Conservation (phyloP, 2,113 vertebrate genomes). For the Phylloscopus trochiloides region DNA sequence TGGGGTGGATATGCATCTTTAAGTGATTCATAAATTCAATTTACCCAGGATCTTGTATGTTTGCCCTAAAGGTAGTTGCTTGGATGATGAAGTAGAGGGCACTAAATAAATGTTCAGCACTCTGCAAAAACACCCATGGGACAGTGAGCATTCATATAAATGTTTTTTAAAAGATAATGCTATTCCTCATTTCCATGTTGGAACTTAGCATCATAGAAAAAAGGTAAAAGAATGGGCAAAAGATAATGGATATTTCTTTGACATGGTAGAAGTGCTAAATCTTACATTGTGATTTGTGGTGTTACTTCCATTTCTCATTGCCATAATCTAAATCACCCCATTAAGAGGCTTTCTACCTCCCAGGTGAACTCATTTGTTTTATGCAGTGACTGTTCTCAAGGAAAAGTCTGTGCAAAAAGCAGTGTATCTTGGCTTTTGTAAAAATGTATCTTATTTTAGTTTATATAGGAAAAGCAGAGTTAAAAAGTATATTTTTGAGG, state of each 20-base stretch:
- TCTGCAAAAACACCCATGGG: not conserved
- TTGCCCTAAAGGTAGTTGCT: not conserved
- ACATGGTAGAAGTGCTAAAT: not conserved
- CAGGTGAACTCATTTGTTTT: not conserved
- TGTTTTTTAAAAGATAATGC: not conserved
- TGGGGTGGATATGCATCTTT: not conserved
- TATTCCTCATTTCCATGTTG: not conserved
- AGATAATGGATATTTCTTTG: not conserved
- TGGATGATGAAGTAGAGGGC: not conserved
- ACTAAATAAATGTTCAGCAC: not conserved
- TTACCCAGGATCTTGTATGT: not conserved
- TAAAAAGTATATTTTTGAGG: not conserved
- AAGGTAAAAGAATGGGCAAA: not conserved
- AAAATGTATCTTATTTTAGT: not conserved
- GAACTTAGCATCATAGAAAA: not conserved
- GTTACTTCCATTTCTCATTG: not conserved
- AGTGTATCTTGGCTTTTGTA: not conserved
- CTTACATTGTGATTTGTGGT: not conserved
- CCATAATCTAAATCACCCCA: not conserved
- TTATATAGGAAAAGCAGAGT: not conserved
- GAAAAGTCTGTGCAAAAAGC: not conserved
- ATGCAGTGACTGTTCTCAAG: not conserved
- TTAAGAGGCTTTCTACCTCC: not conserved
- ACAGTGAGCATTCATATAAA: accelerated
- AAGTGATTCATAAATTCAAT: not conserved